A percentile compares a stretch with the other conserved stretches of the same genome.
Conservation (phyloP, 2,113 vertebrate genomes). For the Cynopterus brachyotis region DNA sequence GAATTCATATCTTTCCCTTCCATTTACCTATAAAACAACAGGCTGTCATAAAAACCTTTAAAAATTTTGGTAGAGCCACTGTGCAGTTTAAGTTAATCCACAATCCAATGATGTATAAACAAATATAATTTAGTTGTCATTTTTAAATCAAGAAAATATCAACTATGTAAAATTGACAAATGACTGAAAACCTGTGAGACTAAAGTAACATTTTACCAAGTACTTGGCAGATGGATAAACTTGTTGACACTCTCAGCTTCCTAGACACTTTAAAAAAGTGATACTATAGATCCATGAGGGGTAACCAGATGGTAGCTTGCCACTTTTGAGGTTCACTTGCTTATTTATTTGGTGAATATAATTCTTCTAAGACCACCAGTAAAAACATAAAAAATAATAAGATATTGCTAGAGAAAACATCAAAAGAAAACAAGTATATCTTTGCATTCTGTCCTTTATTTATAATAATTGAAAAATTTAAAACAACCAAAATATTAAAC, state of each 20-base stretch:
- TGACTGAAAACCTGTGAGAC: neutral
- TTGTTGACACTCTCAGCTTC: neutral
- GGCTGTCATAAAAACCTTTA: neutral
- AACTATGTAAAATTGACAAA: neutral
- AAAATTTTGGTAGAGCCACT: neutral
- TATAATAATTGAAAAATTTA: neutral
- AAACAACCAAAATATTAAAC: neutral
- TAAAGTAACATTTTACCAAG: neutral
- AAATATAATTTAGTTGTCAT: neutral
- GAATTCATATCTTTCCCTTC: neutral
- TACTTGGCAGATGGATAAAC: neutral
- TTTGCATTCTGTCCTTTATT: neutral
- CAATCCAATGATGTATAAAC: neutral
- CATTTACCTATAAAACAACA: neutral
- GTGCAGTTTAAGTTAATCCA: neutral
- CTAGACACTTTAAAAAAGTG: neutral
- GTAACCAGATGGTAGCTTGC: neutral
- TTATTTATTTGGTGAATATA: neutral
- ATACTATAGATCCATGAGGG: neutral
- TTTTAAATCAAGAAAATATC: neutral
- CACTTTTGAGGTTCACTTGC: neutral
- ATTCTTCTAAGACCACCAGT: neutral
- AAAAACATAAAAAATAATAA: neutral
- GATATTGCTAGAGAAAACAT: neutral
- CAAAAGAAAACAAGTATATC: neutral